Base-by-base conservation (phyloP, 2,888 invertebrate species). In the Ichneumoninae sp. region DNA sequence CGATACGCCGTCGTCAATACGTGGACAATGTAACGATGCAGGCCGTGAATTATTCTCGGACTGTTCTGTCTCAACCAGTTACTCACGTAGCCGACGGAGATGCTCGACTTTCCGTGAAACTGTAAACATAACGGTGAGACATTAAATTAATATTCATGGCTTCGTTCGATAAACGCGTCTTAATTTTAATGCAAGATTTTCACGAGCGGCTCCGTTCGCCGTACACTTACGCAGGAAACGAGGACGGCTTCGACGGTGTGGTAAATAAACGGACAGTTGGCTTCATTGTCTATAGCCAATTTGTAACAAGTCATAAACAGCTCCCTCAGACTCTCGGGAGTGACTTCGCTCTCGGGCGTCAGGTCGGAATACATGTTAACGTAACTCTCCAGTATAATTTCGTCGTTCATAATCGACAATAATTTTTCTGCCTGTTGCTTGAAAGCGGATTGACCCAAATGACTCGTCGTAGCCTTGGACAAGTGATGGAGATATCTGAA, bases 41-140 rank as follows among this genome's bases (percentile, higher is more conserved):
- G 95, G 3, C 97, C 96, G 80, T 96, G 95, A 60, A 98, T 95
- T 60, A 98, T 94, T 63, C 97, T 95, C 57, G 97, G 97, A 83
- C 97, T 96, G 94, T 98, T 96, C 86, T 96, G 96, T 89, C 96
- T 96, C 33, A 98, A 95, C 98, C 98, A 98, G 92, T 97, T 97
- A 74, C 96, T 96, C 82, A 98, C 96, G 92, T 96, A 98, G 83
- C 96, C 96, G 30, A 96, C 94, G 73, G 97, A 97, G 87, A 98
- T 95, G 69, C 95, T 95, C 83, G 96, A 95, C 93, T 97, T 97
- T 40, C 96, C 96, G 93, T 97, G 97, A 94, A 97, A 98, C 95
- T 95, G 88, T 54, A 93, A 54, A 57, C 10, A 66, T 1, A 26
- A 57, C 22, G 0, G 22, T 57, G 22, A 47, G 47, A 68, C 10